phyloP scores from a whole-genome alignment of 2,797 vertebrate species.

The Onychomys arenicola region DNA sequence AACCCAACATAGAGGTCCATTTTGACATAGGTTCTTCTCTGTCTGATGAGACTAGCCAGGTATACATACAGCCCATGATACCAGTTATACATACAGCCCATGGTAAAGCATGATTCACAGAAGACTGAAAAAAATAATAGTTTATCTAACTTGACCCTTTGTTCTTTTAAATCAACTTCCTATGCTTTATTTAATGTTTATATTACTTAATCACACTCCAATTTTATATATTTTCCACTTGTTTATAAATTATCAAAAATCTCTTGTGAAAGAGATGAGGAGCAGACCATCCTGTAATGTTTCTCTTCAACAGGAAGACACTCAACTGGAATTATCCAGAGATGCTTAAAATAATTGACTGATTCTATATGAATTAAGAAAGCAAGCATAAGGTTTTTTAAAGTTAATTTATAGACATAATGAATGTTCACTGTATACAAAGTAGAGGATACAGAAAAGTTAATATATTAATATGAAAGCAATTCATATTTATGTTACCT shows the following conservation, averaged over 20 bases:
- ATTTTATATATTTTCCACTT: conserved; percentile 43
- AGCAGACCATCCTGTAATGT: background rate
- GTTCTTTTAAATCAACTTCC: background rate
- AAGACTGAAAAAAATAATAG: background rate
- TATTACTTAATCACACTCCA: background rate
- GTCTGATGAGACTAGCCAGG: background rate
- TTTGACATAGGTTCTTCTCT: background rate
- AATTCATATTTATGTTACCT: conserved; percentile 70
- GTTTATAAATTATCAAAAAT: background rate
- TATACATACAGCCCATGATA: background rate
- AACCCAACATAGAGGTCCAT: background rate
- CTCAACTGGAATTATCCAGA: background rate
- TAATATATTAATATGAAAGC: background rate
- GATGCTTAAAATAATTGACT: background rate
- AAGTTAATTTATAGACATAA: conserved; percentile 46
- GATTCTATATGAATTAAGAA: background rate
- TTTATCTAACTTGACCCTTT: background rate
- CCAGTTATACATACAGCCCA: background rate
- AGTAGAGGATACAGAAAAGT: conserved; percentile 11
- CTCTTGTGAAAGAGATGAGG: background rate
- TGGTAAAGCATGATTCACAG: background rate
- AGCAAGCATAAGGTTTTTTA: background rate
- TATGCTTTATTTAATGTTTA: conserved; percentile 4
- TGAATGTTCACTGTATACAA: conserved; percentile 45
- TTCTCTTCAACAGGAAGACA: conserved; percentile 5